Evolutionary conservation across 2,797 vertebrate species (phyloP), one percentile per base, ranked within the genome.

Genomic region (Aratinga solstitialis): DNA sequence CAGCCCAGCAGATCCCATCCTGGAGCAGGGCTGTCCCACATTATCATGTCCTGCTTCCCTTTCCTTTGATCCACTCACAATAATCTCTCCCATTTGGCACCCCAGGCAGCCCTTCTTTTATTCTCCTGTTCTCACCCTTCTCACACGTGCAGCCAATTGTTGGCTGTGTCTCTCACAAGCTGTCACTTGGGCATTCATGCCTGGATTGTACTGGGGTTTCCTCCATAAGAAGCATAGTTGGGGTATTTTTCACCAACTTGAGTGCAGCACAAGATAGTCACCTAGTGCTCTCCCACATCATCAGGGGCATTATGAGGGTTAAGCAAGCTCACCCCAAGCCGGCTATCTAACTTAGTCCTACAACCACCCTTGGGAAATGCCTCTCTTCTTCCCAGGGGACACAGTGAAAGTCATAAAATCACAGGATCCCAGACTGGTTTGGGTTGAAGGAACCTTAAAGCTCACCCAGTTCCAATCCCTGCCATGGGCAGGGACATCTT

Each of bases 81-180:
- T 73, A 94, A 92, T 94, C 89, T 95, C 65, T 80, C 83, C 21
- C 0, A 0, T 51, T 78, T 76, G 63, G 63, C 63, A 92, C 66
- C 40, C 32, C 54, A 34, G 71, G 47, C 66, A 79, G 50, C 62
- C 58, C 50, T 87, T 34, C 63, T 81, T 93, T 93, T 24, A 91
- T 77, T 74, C 71, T 73, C 69, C 89, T 76, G 48, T 93, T 87
- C 80, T 92, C 80, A 90, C 77, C 58, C 89, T 50, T 86, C 91
- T 88, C 59, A 59, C 59, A 40, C 51, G 32, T 69, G 27, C 65
- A 73, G 77, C 74, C 74, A 84, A 73, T 59, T 66, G 77, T 26
- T 51, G 68, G 53, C 58, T 0, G 0, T 66, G 67, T 76, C 50
- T 79, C 29, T 54, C 27, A 76, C 21, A n/a, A 76, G 87, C 72